Evolutionary conservation across 2,113 vertebrate species (phyloP), one percentile per base, ranked within the genome.

Genomic region (Peromyscus californicus): DNA sequence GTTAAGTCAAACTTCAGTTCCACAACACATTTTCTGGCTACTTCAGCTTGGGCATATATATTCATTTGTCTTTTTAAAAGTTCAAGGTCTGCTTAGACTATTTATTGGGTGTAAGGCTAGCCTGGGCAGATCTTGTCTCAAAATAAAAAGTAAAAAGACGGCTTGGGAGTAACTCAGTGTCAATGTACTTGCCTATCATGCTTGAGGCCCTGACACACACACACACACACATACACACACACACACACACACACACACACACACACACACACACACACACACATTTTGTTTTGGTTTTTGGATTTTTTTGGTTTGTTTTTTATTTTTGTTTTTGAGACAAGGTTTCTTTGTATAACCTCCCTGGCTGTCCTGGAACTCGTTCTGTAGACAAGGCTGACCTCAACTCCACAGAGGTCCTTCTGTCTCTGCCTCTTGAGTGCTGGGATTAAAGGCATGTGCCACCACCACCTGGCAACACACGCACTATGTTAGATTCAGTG

Each of bases 21-120:
- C 39, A 24, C 21, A 48, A n/a, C 15, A 82, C 22, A 19, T 78
- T 92, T 89, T 69, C 72, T 51, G 61, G 36, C 87, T 85, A 17
- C 48, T 26, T 95, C 33, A n/a, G 4, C 29, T 67, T 54, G 24
- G 39, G 48, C 12, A 54, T 7, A 8, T 78, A 80, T 42, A 87
- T 92, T 63, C n/a, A 61, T 92, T 61, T 29, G 15, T 91, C 31
- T 75, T 74, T n/a, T 93, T 72, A 91, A 86, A 76, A 78, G 75
- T 78, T 48, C 42, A 78, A 78, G 75, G 24, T 78, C 26, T 78
- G 75, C 42, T 29, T 45, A 78, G 42, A 63, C 59, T 63, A 10
- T 29, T 42, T 24, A 31, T 42, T 84, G 82, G 67, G 11, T 69
- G 1, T 48, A 87, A 87, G 42, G 17, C 85, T 45, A 87, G 45